Conservation (phyloP, 2,888 invertebrate genomes). For the Microchrysa polita region DNA sequence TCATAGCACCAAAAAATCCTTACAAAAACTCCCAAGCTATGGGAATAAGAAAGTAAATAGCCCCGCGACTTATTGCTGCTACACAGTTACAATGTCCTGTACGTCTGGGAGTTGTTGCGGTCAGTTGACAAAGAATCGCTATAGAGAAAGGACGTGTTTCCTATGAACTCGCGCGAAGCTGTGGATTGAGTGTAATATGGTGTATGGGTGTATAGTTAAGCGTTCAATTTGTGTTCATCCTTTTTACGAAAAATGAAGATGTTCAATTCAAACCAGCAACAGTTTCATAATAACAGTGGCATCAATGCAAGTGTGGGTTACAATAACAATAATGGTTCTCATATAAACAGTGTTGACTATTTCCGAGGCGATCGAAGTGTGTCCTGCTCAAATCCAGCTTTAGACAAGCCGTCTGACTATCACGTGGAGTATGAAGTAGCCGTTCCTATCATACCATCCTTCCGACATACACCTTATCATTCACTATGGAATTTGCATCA, state of each 20-base stretch:
- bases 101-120: slow-evolving; percentile 21
- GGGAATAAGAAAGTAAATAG: no score
- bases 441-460: slow-evolving; percentile 62
- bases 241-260: slow-evolving; percentile 18
- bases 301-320: slow-evolving; percentile 30
- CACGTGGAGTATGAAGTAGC: slow-evolving; percentile 64
- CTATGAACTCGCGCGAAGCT: not conserved
- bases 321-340: slow-evolving; percentile 37
- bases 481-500: slow-evolving; percentile 64
- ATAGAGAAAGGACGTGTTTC: slow-evolving; percentile 44
- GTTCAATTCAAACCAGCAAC: slow-evolving; percentile 43
- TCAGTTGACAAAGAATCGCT: slow-evolving; percentile 44
- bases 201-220: not conserved
- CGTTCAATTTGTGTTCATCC: no score
- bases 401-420: slow-evolving; percentile 56
- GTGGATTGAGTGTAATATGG: not conserved
- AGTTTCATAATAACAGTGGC: slow-evolving; percentile 35
- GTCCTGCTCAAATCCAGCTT: slow-evolving; percentile 62
- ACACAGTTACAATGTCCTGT: not conserved
- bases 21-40: not conserved
- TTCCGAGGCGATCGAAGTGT: slow-evolving; percentile 57
- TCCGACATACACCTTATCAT: slow-evolving; percentile 64
- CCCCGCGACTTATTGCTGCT: not conserved
- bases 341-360: slow-evolving; percentile 26
- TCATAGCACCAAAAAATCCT: slow-evolving; percentile 1